A percentile compares a stretch with the other conserved stretches of the same genome.
These are phyloP conservation scores for Nymphalis polychloros DNA, from an alignment of 2,888 invertebrate genomes.

Conservation along the genomic window DNA sequence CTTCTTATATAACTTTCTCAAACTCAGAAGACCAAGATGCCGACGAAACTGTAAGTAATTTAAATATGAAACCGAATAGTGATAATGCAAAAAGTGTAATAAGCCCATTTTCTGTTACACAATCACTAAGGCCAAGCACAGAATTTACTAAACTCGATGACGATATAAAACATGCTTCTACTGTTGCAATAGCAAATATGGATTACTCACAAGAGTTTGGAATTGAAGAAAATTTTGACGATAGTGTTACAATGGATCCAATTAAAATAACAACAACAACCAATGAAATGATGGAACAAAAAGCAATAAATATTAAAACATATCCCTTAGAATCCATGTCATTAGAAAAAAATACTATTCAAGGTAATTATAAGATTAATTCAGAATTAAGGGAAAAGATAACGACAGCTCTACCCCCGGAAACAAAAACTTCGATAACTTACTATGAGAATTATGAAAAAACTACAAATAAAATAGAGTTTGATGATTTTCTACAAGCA, in stretches of 20 bases:
- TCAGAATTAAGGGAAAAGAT: neutral
- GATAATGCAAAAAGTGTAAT: neutral
- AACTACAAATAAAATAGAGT: conserved; percentile 12
- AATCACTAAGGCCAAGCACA: conserved; percentile 13
- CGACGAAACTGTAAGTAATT: neutral
- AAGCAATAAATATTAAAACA: conserved; percentile 42
- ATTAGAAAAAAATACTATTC: conserved; percentile 36
- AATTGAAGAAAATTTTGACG: conserved; percentile 37
- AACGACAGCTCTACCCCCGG: neutral
- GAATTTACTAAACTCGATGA: conserved; percentile 30
- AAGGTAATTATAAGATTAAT: neutral
- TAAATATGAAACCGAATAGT: neutral
- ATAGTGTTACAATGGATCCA: conserved; percentile 49
- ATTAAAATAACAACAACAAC: conserved; percentile 25
- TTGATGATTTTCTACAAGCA: neutral
- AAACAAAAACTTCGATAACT: neutral
- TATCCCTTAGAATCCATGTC: conserved; percentile 52
- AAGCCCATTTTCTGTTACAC: neutral
- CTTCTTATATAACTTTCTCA: neutral
- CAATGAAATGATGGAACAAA: conserved; percentile 39
- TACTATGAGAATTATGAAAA: neutral
- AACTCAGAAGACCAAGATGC: neutral
- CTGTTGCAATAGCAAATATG: conserved; percentile 48
- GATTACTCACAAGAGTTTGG: conserved; percentile 44
- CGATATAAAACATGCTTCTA: conserved; percentile 51